Percentiles rank a stretch among this genome's conserved stretches.
phyloP scores from a whole-genome alignment of 1,140 invertebrate genomes.

The Apolygus lucorum region DNA sequence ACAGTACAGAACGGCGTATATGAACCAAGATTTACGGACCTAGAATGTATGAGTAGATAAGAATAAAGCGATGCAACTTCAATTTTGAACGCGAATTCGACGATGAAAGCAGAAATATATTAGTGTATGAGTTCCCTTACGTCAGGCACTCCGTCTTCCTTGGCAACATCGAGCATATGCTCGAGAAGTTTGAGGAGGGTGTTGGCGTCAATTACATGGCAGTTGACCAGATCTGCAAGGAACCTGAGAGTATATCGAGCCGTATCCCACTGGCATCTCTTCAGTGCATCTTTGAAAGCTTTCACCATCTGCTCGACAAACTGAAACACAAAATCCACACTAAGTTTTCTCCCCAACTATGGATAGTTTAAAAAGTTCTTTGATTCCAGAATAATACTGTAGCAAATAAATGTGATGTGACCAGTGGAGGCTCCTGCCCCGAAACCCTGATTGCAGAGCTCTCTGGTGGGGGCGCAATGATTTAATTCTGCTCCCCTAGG shows the following conservation, averaged over 20 bases:
- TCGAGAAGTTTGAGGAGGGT: slow-evolving; percentile 87
- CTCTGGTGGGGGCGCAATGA: too few relatives aligned
- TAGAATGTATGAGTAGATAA: slow-evolving; percentile 32
- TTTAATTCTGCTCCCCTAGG: too few relatives aligned
- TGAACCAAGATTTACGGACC: slow-evolving; percentile 89
- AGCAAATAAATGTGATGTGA: too few relatives aligned
- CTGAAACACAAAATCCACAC: slow-evolving; percentile 40
- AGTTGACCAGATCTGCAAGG: slow-evolving; percentile 92
- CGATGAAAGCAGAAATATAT: not conserved
- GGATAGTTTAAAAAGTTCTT: too few relatives aligned
- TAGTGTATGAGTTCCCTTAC: slow-evolving; percentile 38
- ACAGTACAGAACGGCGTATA: slow-evolving; percentile 88
- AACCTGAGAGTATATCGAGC: slow-evolving; percentile 84
- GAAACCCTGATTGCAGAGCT: too few relatives aligned
- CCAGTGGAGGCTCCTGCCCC: too few relatives aligned
- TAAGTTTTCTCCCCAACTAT: not conserved
- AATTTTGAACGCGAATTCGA: not conserved
- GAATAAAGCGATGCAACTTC: too few relatives aligned
- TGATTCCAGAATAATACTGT: too few relatives aligned
- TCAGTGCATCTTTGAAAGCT: slow-evolving; percentile 86
- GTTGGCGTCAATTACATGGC: slow-evolving; percentile 87
- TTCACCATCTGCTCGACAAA: slow-evolving; percentile 93
- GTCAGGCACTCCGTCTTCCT: slow-evolving; percentile 85
- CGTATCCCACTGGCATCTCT: slow-evolving; percentile 81
- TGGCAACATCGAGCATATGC: slow-evolving; percentile 86